A percentile compares a stretch with the other conserved stretches of the same genome.
Conservation (phyloP, 64 coral and sea anemone species). For the Astreopora myriophthalma region DNA sequence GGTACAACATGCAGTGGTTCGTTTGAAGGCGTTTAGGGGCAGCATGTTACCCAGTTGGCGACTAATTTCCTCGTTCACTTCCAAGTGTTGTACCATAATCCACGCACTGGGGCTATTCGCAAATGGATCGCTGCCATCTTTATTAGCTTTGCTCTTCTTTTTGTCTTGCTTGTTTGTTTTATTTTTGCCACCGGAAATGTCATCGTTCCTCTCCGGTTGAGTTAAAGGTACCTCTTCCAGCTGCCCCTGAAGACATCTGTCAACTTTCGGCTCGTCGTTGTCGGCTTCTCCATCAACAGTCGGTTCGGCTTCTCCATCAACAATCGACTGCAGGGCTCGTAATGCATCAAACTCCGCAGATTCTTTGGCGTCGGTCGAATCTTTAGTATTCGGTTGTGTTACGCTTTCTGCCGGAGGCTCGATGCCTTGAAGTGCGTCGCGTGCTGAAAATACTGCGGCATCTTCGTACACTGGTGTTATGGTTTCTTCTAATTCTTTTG, state of each 20-base stretch:
- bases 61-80: neutral
- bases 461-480: neutral
- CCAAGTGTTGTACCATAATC: conserved; percentile 12
- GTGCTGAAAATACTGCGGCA: neutral
- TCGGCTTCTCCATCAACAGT: neutral
- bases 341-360: neutral
- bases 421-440: neutral
- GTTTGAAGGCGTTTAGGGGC: neutral
- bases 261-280: too few species aligned
- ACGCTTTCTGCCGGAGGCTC: neutral
- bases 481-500: neutral
- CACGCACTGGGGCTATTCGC: neutral
- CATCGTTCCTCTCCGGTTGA: too few species aligned
- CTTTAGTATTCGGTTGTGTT: neutral
- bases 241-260: too few species aligned
- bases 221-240: too few species aligned
- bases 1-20: neutral
- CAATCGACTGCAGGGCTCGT: too few species aligned
- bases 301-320: too few species aligned
- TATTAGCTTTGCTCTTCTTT: neutral
- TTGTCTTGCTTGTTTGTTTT: neutral
- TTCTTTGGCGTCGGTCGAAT: neutral
- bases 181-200: neutral
- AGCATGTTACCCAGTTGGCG: neutral
- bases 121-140: neutral